Conservation (phyloP, 2,113 vertebrate species). For the Pao palembangensis region DNA sequence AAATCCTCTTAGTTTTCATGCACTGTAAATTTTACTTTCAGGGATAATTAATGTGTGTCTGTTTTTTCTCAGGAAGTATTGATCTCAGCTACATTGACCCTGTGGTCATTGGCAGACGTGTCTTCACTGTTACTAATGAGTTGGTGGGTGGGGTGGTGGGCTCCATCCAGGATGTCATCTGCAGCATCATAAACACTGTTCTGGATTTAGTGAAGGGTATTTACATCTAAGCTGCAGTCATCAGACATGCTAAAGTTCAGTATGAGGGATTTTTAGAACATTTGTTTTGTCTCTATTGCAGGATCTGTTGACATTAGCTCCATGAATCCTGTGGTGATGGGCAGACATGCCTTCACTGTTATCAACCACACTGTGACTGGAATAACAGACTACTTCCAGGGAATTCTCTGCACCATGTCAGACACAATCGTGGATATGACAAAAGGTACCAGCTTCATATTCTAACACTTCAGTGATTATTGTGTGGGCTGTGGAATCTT, state of each 20-base stretch:
- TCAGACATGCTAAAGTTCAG: neutral
- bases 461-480: neutral
- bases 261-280: neutral
- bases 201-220: constrained; percentile 56
- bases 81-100: constrained; percentile 60
- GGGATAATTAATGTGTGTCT: neutral
- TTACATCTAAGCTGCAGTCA: neutral
- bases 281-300: constrained; percentile 8
- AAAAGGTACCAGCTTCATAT: constrained; percentile 44
- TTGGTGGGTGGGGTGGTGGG: constrained; percentile 25
- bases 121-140: constrained; percentile 42
- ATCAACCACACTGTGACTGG: constrained; percentile 39
- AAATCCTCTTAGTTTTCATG: neutral
- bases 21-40: neutral
- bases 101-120: constrained; percentile 48
- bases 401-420: constrained; percentile 24
- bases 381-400: constrained; percentile 37
- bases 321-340: constrained; percentile 55
- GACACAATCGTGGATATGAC: constrained; percentile 41
- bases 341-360: constrained; percentile 40
- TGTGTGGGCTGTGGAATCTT: neutral
- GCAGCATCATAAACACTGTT: constrained; percentile 45
- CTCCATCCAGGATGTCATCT: constrained; percentile 49
- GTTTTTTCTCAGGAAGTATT: constrained; percentile 43
- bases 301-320: constrained; percentile 51